phyloP scores from a whole-genome alignment of 2,113 vertebrate genomes.

The Ciconia boyciana region DNA sequence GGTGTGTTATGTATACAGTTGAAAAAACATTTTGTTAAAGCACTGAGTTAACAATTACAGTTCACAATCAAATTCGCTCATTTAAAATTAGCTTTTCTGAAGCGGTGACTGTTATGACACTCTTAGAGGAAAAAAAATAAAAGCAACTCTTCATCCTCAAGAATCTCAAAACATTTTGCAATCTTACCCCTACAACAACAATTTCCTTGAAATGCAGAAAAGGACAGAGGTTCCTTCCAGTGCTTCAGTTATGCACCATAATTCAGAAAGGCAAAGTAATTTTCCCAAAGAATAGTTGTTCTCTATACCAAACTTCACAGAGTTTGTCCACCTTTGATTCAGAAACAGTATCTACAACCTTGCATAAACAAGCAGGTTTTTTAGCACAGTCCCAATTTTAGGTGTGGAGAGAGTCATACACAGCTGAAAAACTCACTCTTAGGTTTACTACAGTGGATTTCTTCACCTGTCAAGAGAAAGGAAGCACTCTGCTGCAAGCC shows the following conservation, averaged over 20 bases:
- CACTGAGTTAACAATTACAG: neutral
- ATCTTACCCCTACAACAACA: neutral
- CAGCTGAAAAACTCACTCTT: neutral
- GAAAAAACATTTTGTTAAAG: neutral
- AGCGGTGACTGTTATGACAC: fast-evolving
- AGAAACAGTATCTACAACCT: neutral
- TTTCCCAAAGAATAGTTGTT: neutral
- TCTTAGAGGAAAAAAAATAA: neutral
- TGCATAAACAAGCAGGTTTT: neutral
- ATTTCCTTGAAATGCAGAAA: neutral
- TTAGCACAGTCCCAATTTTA: neutral
- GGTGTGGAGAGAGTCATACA: neutral
- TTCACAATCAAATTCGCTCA: neutral
- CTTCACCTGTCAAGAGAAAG: neutral
- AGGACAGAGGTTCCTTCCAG: neutral
- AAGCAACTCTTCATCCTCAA: neutral
- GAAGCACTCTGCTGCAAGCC: neutral
- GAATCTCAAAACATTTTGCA: neutral
- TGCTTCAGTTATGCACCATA: neutral
- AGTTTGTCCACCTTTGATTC: neutral
- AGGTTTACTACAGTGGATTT: neutral
- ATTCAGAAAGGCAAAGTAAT: neutral
- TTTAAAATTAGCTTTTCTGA: neutral
- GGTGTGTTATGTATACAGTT: neutral
- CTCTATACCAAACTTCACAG: neutral